phyloP scores from a whole-genome alignment of 2,113 vertebrate genomes.

The Puntigrus tetrazona region DNA sequence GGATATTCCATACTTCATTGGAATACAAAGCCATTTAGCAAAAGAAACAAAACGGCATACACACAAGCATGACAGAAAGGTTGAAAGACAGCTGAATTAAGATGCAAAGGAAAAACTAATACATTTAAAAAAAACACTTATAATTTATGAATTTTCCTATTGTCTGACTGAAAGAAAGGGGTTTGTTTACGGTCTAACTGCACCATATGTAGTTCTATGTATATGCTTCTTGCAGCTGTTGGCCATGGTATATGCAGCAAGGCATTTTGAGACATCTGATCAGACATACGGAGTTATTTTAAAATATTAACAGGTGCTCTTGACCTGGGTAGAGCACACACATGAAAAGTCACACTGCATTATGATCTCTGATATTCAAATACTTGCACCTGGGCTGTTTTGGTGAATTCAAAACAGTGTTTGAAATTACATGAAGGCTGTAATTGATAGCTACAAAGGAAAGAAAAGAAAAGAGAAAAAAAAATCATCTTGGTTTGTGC shows the following conservation, averaged over 20 bases:
- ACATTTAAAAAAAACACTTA: not conserved
- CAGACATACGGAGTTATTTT: not conserved
- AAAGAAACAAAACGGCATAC: not conserved
- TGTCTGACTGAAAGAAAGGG: not conserved
- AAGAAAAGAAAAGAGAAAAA: not conserved
- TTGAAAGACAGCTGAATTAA: not conserved
- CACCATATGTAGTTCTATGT: not conserved
- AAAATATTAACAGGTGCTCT: slow-evolving; percentile 17
- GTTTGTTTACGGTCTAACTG: not conserved
- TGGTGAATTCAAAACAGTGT: not conserved
- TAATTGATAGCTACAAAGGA: not conserved
- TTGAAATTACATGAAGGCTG: no score
- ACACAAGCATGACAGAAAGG: not conserved
- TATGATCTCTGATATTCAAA: not conserved
- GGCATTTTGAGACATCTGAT: slow-evolving; percentile 12
- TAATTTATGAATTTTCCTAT: not conserved
- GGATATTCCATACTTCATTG: not conserved
- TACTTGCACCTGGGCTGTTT: not conserved
- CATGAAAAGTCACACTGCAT: not conserved
- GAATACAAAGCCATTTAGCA: not conserved
- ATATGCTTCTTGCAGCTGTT: slow-evolving; percentile 15
- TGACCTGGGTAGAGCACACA: not conserved
- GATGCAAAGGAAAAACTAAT: not conserved
- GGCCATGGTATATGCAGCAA: not conserved
- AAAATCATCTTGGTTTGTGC: not conserved